Conservation (phyloP, 2,888 invertebrate species). For the Heliothis peltigera region DNA sequence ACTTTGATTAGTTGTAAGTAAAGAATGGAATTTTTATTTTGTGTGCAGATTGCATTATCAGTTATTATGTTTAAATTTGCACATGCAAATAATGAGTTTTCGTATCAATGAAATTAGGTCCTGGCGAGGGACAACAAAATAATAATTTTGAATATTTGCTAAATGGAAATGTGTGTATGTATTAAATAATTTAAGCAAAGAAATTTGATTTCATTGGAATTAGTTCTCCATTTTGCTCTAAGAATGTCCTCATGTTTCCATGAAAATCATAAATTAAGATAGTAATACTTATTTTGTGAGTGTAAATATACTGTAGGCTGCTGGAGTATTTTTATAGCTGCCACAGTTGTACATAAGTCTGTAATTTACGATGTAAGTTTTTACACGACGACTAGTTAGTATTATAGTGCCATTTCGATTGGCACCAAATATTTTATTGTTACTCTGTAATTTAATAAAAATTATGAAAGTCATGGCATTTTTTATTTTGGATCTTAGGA, state of each 20-base stretch:
- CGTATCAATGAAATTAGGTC: conserved; percentile 30
- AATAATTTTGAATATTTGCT: conserved; percentile 33
- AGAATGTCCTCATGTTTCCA: conserved; percentile 30
- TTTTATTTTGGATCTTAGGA: too few species aligned
- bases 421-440: conserved; percentile 81
- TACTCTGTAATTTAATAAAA: conserved; percentile 82
- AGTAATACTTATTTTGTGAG: conserved; percentile 68
- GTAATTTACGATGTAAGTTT: conserved; percentile 75
- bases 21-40: conserved; percentile 53
- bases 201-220: conserved; percentile 41
- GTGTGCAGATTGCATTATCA: conserved; percentile 26
- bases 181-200: conserved; percentile 31
- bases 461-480: conserved; percentile 53
- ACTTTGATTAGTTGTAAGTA: conserved; percentile 33
- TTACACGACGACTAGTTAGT: conserved; percentile 77
- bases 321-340: conserved; percentile 69
- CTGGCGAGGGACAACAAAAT: conserved; percentile 15
- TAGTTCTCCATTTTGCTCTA: conserved; percentile 23
- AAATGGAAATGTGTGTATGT: conserved; percentile 31
- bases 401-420: conserved; percentile 81
- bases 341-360: conserved; percentile 76
- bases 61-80: conserved; percentile 28
- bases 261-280: conserved; percentile 44
- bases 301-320: conserved; percentile 66
- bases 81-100: conserved; percentile 23